A percentile compares a stretch with the other conserved stretches of the same genome.
These are phyloP conservation scores for Gobio gobio DNA, from an alignment of 2,113 vertebrate species.

Conservation along the genomic window DNA sequence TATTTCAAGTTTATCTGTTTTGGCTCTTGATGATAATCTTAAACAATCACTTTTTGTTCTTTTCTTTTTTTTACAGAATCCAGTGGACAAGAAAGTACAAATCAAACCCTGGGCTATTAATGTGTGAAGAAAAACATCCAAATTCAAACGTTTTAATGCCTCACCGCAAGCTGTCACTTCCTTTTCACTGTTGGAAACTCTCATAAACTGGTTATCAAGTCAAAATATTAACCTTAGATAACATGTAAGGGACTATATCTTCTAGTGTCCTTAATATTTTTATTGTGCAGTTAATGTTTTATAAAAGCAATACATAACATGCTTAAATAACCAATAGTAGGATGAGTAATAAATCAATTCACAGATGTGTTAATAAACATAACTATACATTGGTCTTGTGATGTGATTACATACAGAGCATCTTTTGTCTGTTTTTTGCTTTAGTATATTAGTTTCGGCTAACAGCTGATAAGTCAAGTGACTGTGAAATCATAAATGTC, in stretches of 20 bases:
- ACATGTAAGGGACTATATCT: neutral
- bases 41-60: neutral
- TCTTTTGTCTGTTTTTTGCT: neutral
- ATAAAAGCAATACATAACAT: neutral
- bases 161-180: neutral
- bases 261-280: neutral
- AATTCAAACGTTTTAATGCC: neutral
- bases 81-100: neutral
- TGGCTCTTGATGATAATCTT: neutral
- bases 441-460: neutral
- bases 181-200: neutral
- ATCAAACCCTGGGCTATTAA: constrained; percentile 48
- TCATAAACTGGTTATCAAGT: neutral
- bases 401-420: neutral
- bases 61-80: neutral
- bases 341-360: neutral
- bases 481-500: neutral
- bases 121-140: constrained; percentile 45
- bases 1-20: neutral
- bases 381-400: neutral
- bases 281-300: constrained; percentile 1
- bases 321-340: neutral
- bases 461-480: neutral
- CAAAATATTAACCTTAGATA: neutral
- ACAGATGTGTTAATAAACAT: neutral